phyloP scores from a whole-genome alignment of 2,113 vertebrate species.

The Ibidorhyncha struthersii region DNA sequence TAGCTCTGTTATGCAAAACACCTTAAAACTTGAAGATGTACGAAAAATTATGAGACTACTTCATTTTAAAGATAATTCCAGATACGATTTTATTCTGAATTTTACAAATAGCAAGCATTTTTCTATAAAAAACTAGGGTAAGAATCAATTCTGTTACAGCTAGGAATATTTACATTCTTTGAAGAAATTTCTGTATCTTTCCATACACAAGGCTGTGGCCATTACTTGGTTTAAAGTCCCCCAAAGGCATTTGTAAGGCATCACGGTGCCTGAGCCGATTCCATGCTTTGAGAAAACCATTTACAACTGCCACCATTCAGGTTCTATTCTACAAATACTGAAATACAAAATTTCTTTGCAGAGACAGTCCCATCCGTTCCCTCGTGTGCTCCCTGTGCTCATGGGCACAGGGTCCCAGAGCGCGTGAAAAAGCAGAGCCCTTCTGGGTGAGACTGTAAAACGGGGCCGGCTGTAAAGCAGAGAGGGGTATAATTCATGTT shows the following conservation, averaged over 20 bases:
- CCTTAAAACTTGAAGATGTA: not conserved
- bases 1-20: not conserved
- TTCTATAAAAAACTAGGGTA: not conserved
- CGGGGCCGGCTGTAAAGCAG: not conserved
- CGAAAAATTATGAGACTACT: not conserved
- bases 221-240: not conserved
- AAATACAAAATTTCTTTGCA: not conserved
- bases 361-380: not conserved
- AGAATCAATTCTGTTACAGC: not conserved
- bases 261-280: fast-evolving
- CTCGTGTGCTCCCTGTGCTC: not conserved
- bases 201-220: not conserved
- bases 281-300: not conserved
- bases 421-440: not conserved
- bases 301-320: not conserved
- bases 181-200: not conserved
- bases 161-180: constrained; percentile 20
- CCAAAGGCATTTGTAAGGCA: not conserved
- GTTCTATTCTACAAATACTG: not conserved
- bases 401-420: fast-evolving
- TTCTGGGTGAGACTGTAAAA: not conserved
- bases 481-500: fast-evolving
- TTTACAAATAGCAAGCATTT: constrained; percentile 22
- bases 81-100: constrained; percentile 30
- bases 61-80: not conserved